Conservation (phyloP, 1,140 invertebrate genomes). For the Planococcus citri region DNA sequence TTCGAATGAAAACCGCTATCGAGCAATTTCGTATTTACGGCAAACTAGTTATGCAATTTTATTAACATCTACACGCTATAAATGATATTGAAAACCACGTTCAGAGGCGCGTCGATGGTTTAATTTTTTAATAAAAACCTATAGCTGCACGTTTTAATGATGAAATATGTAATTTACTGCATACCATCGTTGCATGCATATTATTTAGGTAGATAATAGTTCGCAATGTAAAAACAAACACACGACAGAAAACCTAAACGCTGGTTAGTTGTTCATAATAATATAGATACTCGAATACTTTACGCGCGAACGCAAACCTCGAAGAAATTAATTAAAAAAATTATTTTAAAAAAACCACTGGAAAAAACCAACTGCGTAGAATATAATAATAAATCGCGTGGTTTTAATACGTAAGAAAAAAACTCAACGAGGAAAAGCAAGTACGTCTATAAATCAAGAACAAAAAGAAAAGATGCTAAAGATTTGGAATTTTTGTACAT, state of each 20-base stretch:
- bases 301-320: not conserved
- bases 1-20: no score
- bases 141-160: no score
- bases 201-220: no score
- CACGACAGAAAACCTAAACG: no score
- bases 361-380: not conserved
- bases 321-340: slow-evolving; percentile 5
- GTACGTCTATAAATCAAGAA: slow-evolving; percentile 7
- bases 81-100: no score
- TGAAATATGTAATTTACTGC: no score
- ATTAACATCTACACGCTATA: not conserved
- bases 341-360: no score
- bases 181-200: no score
- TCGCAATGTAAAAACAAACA: no score
- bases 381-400: not conserved
- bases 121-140: no score
- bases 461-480: not conserved
- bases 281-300: no score
- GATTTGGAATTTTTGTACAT: not conserved
- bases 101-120: not conserved
- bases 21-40: not conserved
- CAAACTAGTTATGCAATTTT: not conserved
- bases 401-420: not conserved
- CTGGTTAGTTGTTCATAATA: no score
- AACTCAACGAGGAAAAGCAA: not conserved